Conservation (phyloP, 2,797 vertebrate genomes). For the Phoeniculus purpureus region DNA sequence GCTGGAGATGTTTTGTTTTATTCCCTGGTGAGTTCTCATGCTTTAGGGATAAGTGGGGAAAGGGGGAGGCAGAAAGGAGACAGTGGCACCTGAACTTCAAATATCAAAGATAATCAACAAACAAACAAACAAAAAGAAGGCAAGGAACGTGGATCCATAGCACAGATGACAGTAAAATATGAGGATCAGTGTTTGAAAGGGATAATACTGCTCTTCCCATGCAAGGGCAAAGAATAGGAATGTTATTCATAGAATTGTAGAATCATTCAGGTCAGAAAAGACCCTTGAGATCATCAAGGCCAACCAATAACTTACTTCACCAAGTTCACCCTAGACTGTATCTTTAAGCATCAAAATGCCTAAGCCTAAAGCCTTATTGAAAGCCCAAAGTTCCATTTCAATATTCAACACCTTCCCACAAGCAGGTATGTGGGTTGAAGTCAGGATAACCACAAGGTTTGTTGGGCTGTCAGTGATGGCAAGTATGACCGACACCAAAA, state of each 20-base stretch:
- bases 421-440: constrained; percentile 21
- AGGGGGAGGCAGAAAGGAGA: not conserved
- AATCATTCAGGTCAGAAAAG: too few relatives aligned
- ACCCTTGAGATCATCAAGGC: too few relatives aligned
- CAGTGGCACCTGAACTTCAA: not conserved
- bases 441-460: constrained; percentile 19
- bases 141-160: not conserved
- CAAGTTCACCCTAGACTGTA: too few relatives aligned
- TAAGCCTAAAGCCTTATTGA: not conserved
- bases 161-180: not conserved
- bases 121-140: not conserved
- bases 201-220: not conserved
- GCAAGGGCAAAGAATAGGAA: not conserved
- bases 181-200: not conserved
- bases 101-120: not conserved
- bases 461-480: not conserved
- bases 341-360: too few relatives aligned
- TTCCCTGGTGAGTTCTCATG: not conserved
- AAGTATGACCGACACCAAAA: not conserved
- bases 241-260: too few relatives aligned
- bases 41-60: not conserved
- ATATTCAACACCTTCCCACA: not conserved
- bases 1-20: not conserved
- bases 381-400: not conserved
- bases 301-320: too few relatives aligned